These are phyloP conservation scores for Strix uralensis DNA, from an alignment of 2,113 vertebrate genomes.

Conservation along the genomic window DNA sequence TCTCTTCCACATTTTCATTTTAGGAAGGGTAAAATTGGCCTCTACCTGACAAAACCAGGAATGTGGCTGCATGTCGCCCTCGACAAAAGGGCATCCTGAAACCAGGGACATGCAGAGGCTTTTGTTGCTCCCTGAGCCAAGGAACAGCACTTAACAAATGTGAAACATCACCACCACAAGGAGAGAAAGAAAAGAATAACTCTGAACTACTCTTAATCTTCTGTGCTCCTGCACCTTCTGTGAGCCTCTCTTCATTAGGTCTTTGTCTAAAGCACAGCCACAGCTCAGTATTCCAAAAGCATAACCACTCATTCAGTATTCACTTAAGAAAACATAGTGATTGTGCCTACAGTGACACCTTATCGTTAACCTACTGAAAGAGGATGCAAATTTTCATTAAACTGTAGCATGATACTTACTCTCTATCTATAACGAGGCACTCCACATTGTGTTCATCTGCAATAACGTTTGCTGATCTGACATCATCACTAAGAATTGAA, in stretches of 20 bases:
- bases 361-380: not conserved
- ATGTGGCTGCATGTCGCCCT: not conserved
- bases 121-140: not conserved
- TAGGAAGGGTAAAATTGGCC: not conserved
- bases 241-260: not conserved
- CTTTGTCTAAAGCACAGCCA: not conserved
- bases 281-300: not conserved
- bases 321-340: not conserved
- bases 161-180: not conserved
- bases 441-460: slow-evolving; percentile 86
- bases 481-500: slow-evolving; percentile 83
- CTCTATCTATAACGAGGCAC: slow-evolving; percentile 91
- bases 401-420: slow-evolving; percentile 77
- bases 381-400: not conserved
- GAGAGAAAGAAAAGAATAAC: not conserved
- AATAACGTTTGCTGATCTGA: slow-evolving; percentile 92
- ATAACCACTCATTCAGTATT: not conserved
- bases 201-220: not conserved
- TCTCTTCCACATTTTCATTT: not conserved
- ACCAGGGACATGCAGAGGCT: not conserved
- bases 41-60: not conserved
- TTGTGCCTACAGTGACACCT: not conserved
- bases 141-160: not conserved
- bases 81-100: not conserved
- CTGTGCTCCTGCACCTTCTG: not conserved